phyloP scores from a whole-genome alignment of 2,888 invertebrate species.

The Morinoia aosen region DNA sequence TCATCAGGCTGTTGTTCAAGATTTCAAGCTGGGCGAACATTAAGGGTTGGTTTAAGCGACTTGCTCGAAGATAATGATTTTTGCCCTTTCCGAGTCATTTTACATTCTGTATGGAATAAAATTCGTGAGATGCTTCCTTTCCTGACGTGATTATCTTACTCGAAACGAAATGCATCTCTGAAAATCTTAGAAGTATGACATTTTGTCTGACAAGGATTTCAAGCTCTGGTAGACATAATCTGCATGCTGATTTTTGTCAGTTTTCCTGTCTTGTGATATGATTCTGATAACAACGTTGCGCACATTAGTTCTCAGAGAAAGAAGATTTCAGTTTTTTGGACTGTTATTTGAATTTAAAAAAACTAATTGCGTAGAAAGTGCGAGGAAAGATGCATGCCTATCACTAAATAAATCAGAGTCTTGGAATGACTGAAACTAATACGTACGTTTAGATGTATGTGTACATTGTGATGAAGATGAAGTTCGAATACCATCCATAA shows the following conservation, averaged over 20 bases:
- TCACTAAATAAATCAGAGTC: too few relatives aligned
- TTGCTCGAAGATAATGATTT: neutral
- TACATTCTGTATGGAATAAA: neutral
- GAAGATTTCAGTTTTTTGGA: too few relatives aligned
- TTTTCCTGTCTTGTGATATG: too few relatives aligned
- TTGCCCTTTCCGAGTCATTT: neutral
- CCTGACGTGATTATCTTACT: neutral
- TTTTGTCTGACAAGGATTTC: neutral
- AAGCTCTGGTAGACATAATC: neutral
- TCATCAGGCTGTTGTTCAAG: neutral
- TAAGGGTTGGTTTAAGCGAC: neutral
- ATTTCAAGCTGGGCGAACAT: neutral
- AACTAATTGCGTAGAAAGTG: too few relatives aligned
- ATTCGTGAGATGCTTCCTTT: neutral
- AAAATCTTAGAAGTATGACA: neutral
- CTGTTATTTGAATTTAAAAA: too few relatives aligned
- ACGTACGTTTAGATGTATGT: too few relatives aligned
- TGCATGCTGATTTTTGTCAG: neutral
- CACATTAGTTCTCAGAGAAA: too few relatives aligned
- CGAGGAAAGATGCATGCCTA: too few relatives aligned
- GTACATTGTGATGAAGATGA: too few relatives aligned
- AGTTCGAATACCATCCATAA: too few relatives aligned
- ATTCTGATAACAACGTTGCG: too few relatives aligned
- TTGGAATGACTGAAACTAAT: too few relatives aligned
- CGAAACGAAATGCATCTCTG: neutral